A percentile compares a stretch with the other conserved stretches of the same genome.
Conservation (phyloP, 2,888 invertebrate species). For the Idaea dimidiata region DNA sequence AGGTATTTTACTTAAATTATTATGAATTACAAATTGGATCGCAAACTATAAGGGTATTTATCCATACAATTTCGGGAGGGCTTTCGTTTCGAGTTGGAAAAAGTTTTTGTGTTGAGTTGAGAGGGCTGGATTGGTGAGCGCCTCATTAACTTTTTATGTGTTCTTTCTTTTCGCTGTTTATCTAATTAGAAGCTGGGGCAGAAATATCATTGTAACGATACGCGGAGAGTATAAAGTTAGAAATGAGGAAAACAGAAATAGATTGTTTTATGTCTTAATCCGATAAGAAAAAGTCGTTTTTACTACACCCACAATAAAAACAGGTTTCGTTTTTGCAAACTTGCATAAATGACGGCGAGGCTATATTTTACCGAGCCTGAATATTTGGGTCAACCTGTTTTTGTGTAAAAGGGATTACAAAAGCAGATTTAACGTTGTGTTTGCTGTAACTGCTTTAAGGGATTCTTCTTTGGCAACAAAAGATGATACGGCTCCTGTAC, state of each 20-base stretch:
- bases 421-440: slow-evolving; percentile 76
- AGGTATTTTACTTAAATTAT: slow-evolving; percentile 38
- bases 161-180: slow-evolving; percentile 48
- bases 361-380: slow-evolving; percentile 72
- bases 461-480: slow-evolving; percentile 67
- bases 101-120: slow-evolving; percentile 13
- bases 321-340: slow-evolving; percentile 74
- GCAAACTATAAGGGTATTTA: slow-evolving; percentile 10
- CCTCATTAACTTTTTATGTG: slow-evolving; percentile 27
- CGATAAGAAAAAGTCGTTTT: slow-evolving; percentile 57
- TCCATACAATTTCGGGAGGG: slow-evolving; percentile 2
- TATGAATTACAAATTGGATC: slow-evolving; percentile 18
- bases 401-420: slow-evolving; percentile 76
- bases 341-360: slow-evolving; percentile 74
- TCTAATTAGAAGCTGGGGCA: slow-evolving; percentile 60
- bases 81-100: slow-evolving; percentile 2
- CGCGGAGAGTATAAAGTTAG: slow-evolving; percentile 57
- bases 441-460: slow-evolving; percentile 68
- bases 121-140: slow-evolving; percentile 11
- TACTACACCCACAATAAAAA: slow-evolving; percentile 51
- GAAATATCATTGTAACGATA: slow-evolving; percentile 65
- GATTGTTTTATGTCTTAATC: slow-evolving; percentile 58
- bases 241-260: slow-evolving; percentile 41
- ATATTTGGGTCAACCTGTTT: slow-evolving; percentile 80
- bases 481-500: slow-evolving; percentile 69